Evolutionary conservation across 2,797 vertebrate species (phyloP).

Genomic region (Salarias fasciatus): DNA sequence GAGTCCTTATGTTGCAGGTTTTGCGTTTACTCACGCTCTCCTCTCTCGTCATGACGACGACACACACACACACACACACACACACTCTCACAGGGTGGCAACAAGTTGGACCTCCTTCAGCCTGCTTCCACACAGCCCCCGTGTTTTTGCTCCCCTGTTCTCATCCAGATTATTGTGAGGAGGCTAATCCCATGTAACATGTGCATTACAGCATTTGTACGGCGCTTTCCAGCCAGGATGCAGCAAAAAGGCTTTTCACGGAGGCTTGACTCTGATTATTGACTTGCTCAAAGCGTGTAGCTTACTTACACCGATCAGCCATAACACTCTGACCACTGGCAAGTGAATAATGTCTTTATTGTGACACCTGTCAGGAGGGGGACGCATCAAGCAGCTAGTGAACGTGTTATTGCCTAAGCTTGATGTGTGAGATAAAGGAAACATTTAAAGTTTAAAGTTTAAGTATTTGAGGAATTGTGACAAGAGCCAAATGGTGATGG

Average conservation of each 20-base stretch:
- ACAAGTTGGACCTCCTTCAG: conserved; percentile 48
- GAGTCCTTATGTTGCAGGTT: conserved; percentile 24
- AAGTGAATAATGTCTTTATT: no score
- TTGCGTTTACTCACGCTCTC: conserved; percentile 3
- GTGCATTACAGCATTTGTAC: conserved; percentile 53
- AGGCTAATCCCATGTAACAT: conserved; percentile 64
- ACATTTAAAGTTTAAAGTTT: no score
- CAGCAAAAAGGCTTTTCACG: conserved; percentile 61
- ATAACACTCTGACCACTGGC: no score
- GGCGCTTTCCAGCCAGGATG: conserved; percentile 30
- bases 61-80: no score
- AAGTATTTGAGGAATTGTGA: no score
- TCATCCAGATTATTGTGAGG: conserved; percentile 51
- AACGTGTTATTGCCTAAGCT: no score
- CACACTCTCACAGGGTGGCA: conserved; percentile 12
- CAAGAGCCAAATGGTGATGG: no score
- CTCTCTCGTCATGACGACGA: conserved; percentile 19
- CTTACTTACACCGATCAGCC: conserved; percentile 28
- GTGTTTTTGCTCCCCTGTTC: conserved; percentile 44
- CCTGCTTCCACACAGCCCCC: conserved; percentile 26
- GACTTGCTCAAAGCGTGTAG: conserved; percentile 58
- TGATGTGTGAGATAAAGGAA: no score
- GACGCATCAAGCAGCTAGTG: no score
- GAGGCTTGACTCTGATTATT: conserved; percentile 66
- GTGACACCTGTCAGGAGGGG: no score